These are phyloP conservation scores for Antheraea yamamai DNA, from an alignment of 2,888 invertebrate genomes.

Conservation along the genomic window DNA sequence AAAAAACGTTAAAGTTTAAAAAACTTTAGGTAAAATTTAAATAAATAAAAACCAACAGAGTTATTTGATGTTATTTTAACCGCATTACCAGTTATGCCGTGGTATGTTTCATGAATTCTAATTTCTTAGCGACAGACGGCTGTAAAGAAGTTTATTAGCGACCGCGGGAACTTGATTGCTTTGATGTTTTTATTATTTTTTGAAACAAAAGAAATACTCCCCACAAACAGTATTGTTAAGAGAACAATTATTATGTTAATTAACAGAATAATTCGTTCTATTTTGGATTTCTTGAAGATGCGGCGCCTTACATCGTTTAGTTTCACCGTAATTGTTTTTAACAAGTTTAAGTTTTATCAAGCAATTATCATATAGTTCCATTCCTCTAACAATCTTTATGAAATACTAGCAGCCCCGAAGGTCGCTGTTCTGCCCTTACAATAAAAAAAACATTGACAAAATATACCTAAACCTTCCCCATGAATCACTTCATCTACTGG, in stretches of 20 bases:
- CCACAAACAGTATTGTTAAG: background rate
- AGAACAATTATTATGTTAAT: slow-evolving; percentile 1
- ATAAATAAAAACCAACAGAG: background rate
- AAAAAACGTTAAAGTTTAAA: background rate
- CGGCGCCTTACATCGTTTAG: no score
- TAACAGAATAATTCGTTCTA: background rate
- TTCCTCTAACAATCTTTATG: no score
- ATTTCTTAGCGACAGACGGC: slow-evolving; percentile 27
- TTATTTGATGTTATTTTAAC: background rate
- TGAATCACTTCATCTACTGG: no score
- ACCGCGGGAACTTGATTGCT: slow-evolving; percentile 15
- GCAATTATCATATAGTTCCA: no score
- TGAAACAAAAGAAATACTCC: background rate
- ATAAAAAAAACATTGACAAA: no score
- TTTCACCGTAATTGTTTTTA: no score
- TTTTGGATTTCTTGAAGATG: background rate
- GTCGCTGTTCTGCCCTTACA: no score
- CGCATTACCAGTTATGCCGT: background rate
- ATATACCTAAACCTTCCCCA: no score
- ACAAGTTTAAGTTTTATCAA: no score
- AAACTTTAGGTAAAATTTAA: background rate
- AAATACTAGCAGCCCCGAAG: no score
- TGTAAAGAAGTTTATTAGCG: slow-evolving; percentile 19
- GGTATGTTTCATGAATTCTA: slow-evolving; percentile 29
- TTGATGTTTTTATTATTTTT: slow-evolving; percentile 21